Percentiles rank a stretch among this genome's conserved stretches.
Evolutionary conservation across 2,113 vertebrate genomes (phyloP).

Genomic region (Ramphastos sulfuratus): DNA sequence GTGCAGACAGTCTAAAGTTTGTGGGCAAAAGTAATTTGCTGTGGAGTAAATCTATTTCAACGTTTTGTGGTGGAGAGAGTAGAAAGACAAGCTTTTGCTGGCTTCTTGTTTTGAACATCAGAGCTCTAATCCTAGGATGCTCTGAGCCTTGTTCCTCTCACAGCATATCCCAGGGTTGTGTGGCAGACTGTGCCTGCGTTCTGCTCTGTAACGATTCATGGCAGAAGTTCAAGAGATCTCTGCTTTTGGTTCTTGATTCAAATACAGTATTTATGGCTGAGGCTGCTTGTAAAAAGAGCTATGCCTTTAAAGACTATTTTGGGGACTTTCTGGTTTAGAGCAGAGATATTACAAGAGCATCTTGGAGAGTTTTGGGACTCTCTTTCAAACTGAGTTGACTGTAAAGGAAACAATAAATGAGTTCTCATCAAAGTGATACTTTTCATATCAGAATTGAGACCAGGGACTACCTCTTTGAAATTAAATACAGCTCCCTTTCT

Average conservation of each 20-base stretch:
- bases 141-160: neutral
- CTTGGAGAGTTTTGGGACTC: neutral
- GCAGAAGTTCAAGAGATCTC: neutral
- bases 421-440: neutral
- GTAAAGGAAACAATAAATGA: neutral
- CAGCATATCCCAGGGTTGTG: neutral
- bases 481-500: neutral
- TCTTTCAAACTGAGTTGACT: neutral
- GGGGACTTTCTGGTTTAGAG: neutral
- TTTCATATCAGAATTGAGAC: neutral
- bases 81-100: neutral
- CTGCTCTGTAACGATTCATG: neutral
- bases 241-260: neutral
- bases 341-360: neutral
- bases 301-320: neutral
- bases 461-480: neutral
- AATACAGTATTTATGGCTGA: neutral
- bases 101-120: neutral
- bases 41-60: neutral
- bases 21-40: neutral
- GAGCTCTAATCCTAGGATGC: neutral
- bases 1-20: neutral
- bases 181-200: neutral
- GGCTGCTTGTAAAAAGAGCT: neutral
- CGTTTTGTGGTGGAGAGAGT: neutral